Base-by-base conservation (phyloP, 2,113 vertebrate genomes). In the Myiozetetes cayanensis region DNA sequence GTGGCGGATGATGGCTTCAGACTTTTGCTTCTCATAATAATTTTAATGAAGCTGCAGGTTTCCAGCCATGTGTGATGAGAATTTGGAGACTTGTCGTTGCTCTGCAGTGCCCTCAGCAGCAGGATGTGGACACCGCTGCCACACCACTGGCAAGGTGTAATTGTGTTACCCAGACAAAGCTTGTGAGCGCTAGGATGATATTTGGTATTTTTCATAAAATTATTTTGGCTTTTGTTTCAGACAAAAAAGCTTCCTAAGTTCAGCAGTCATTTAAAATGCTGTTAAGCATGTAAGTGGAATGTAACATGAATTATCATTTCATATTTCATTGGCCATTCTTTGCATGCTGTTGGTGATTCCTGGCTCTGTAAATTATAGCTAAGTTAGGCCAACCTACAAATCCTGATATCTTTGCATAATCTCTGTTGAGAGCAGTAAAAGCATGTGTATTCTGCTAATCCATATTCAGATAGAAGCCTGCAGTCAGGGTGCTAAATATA, bases 281-380 rank as follows among this genome's bases (percentile, higher is more conserved):
- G 96, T 95, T 93, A 96, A 85, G 86, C 55, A 91, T 89, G 78
- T 90, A 92, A 95, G 49, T 81, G 92, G 87, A 89, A 85, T 71
- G 67, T 83, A 86, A 93, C 62, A 25, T 77, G 93, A 96, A 94
- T 96, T 90, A 93, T 44, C 43, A 90, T 83, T 89, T 85, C 85
- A 41, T 92, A 85, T 97, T 97, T 97, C 61, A 43, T 72, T 95
- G 96, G 96, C 94, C 90, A n/a, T 93, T 95, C 90, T 92, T 93
- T 94, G 83, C 94, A 62, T 92, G 85, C 68, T 85, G 78, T 95
- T 25, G 77, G 86, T 95, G 87, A 88, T 94, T 96, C 90, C 73
- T 72, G 53, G 86, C 73, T 97, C 91, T 90, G 83, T 92, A 94
- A 97, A 94, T 93, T 94, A 96, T 81, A 96, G 81, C 65, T 67